phyloP scores from a whole-genome alignment of 1,140 invertebrate species.

The Aphelenchoides fujianensis region DNA sequence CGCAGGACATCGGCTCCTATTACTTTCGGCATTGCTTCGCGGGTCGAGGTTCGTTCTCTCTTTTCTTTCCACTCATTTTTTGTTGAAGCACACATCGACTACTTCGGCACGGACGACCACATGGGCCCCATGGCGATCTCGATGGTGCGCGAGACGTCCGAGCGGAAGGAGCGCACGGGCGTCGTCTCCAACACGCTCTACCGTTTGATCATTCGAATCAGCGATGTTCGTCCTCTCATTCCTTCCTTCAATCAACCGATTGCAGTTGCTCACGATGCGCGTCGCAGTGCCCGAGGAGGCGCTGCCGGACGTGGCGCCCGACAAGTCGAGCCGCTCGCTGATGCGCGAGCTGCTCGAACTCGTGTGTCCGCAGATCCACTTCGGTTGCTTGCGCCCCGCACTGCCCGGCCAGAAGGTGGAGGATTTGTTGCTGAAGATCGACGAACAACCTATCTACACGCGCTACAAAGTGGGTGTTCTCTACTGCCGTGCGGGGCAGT shows the following conservation, averaged over 20 bases:
- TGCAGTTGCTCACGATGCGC: constrained; percentile 52
- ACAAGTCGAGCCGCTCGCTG: constrained; percentile 57
- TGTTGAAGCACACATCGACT: constrained; percentile 84
- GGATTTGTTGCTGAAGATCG: constrained; percentile 83
- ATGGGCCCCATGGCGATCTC: constrained; percentile 90
- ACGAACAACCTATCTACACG: constrained; percentile 78
- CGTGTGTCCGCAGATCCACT: constrained; percentile 80
- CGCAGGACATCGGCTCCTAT: constrained; percentile 59
- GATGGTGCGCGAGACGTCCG: constrained; percentile 74
- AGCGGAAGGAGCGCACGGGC: constrained; percentile 51
- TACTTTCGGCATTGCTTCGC: constrained; percentile 60
- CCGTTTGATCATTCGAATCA: constrained; percentile 80
- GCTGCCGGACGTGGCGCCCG: constrained; percentile 67
- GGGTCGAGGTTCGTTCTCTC: constrained; percentile 54
- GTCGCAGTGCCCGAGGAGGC: constrained; percentile 69
- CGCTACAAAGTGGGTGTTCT: constrained; percentile 90
- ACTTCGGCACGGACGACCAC: constrained; percentile 91
- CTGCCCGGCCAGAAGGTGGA: constrained; percentile 72
- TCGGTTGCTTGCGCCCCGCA: constrained; percentile 74
- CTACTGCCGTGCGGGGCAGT: constrained; percentile 84
- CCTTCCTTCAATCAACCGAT: no score
- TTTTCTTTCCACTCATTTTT: no score
- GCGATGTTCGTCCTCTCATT: constrained; percentile 68
- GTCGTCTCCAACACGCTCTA: constrained; percentile 70
- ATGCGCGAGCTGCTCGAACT: constrained; percentile 77